phyloP scores from a whole-genome alignment of 2,797 vertebrate species.

The Triplophysa yarkandensis region DNA sequence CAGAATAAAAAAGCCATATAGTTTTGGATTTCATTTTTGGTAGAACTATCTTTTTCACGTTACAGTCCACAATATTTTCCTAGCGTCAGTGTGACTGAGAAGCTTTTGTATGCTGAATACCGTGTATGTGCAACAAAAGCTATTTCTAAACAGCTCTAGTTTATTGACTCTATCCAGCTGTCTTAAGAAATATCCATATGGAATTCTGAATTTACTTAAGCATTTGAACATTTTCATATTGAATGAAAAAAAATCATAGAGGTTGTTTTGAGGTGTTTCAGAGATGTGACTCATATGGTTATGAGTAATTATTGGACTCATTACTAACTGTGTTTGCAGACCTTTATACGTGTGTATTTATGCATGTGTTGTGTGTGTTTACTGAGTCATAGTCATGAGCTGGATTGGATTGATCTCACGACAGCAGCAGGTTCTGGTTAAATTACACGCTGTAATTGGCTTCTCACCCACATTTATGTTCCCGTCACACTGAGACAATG shows the following conservation, averaged over 20 bases:
- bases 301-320: conserved; percentile 18
- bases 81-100: too few relatives aligned
- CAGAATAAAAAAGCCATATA: too few relatives aligned
- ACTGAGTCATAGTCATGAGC: conserved; percentile 34
- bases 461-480: conserved; percentile 36
- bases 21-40: too few relatives aligned
- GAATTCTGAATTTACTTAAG: not conserved
- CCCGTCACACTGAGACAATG: not conserved
- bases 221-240: not conserved
- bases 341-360: too few relatives aligned
- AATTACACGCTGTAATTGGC: conserved; percentile 40
- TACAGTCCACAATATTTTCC: too few relatives aligned
- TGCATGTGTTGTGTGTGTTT: not conserved
- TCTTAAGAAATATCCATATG: not conserved
- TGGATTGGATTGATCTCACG: conserved; percentile 26
- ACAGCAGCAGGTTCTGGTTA: conserved; percentile 28
- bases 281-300: not conserved
- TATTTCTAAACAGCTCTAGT: not conserved
- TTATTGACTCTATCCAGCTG: not conserved
- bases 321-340: not conserved
- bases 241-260: not conserved
- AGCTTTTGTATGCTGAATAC: too few relatives aligned
- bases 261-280: not conserved
- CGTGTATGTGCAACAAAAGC: too few relatives aligned
- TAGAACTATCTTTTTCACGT: too few relatives aligned